A percentile compares a stretch with the other conserved stretches of the same genome.
These are phyloP conservation scores for Copsychus sechellarum DNA, from an alignment of 2,113 vertebrate genomes.

Conservation along the genomic window DNA sequence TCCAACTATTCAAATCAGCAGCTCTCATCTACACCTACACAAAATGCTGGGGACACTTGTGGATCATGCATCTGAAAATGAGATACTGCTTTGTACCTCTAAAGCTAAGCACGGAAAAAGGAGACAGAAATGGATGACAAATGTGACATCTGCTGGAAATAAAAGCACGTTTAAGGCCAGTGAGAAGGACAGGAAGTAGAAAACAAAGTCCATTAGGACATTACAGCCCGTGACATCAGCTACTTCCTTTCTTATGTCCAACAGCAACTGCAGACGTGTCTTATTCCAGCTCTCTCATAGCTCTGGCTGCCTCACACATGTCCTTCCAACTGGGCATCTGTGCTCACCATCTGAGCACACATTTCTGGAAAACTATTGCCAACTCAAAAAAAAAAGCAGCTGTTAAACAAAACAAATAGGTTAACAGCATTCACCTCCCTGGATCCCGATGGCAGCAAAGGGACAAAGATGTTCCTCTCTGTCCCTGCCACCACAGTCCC, in stretches of 20 bases:
- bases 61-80: background rate
- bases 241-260: background rate
- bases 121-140: background rate
- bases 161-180: background rate
- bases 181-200: background rate
- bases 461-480: background rate
- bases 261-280: background rate
- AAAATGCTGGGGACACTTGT: background rate
- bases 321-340: conserved; percentile 15
- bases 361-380: background rate
- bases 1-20: background rate
- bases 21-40: background rate
- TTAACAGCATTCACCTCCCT: background rate
- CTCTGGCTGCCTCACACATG: background rate
- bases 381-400: background rate
- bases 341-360: conserved; percentile 36
- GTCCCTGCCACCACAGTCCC: background rate
- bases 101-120: background rate
- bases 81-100: background rate
- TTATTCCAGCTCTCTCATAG: background rate
- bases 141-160: background rate
- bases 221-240: background rate
- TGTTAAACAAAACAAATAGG: background rate
- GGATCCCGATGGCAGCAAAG: background rate
- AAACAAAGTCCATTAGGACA: background rate